Evolutionary conservation across 2,797 vertebrate genomes (phyloP), one percentile per base, ranked within the genome.

Genomic region (Poecilia gillii): DNA sequence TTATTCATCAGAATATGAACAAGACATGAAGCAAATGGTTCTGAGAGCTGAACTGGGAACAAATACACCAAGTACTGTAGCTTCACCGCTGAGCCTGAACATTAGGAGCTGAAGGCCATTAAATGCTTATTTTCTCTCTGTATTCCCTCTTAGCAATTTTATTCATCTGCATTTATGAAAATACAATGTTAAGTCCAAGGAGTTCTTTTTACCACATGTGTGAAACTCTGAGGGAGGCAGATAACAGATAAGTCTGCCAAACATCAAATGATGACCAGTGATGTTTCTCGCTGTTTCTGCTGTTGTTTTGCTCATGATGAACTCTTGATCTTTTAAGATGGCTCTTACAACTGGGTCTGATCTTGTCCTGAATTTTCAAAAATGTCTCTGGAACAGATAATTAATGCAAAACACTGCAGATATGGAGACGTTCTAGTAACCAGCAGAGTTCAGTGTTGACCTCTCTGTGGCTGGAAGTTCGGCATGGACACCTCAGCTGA

Each of bases 361-460:
- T 64, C 59, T 64, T 36, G 16, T 36, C 6, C 6, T 8, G 31
- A 33, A 62, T 62, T 16, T 33, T 62, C 18, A 12, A 2, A 23
- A 31, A 49, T 8, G 28, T 77, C 51, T 57, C 31, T 25, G 28
- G 46, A 75, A 7, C 31, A 51, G 14, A 39, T 79, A 57, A 49
- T 70, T 64, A 43, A 8, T 7, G 5, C 51, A 31, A 64, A 36
- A 20, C 4, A 9, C 23, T 74, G 80, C 7, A n/a, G 25, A 31
- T 47, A 46, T 68, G 23, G 7, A 5, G 1, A 36, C 20, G 73
- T 78, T 72, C 12, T 41, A 59, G 55, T 25, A 62, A 68, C 75
- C 78, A 74, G 75, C 47, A 68, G 70, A 47, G 39, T 64, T 76
- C 72, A 77, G 71, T 76, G 39, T 70, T 74, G 25, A 55, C 68